phyloP scores from a whole-genome alignment of 1,140 invertebrate genomes.

The Leptinotarsa lineolata region DNA sequence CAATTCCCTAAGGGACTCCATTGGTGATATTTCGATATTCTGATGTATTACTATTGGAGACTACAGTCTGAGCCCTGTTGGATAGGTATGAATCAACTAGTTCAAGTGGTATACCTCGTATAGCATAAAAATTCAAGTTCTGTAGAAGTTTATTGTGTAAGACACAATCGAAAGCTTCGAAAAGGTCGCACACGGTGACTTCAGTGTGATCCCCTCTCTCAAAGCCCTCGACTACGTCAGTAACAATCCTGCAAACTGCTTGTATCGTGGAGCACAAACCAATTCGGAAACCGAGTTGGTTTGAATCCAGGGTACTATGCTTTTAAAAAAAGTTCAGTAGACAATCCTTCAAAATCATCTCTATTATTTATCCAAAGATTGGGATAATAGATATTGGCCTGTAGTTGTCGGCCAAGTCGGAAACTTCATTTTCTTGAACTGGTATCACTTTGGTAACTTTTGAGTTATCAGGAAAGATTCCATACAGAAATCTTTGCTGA shows the following conservation, averaged over 20 bases:
- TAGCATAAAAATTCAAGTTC: not conserved
- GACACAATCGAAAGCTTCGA: not conserved
- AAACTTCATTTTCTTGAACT: constrained; percentile 35
- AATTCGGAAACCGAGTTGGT: constrained; percentile 4
- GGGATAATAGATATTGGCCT: constrained; percentile 35
- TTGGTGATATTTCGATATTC: constrained; percentile 9
- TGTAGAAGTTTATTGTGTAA: constrained; percentile 5
- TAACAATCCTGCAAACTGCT: not conserved
- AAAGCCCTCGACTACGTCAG: not conserved
- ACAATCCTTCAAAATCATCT: constrained; percentile 33
- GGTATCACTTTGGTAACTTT: constrained; percentile 37
- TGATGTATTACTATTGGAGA: not conserved
- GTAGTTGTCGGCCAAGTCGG: constrained; percentile 27
- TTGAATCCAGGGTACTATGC: constrained; percentile 27
- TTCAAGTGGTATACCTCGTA: not conserved
- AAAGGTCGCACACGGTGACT: not conserved
- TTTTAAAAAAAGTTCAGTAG: constrained; percentile 32
- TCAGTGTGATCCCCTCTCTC: not conserved
- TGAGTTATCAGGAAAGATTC: constrained; percentile 33
- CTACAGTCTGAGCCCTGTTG: not conserved
- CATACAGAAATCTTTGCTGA: too few species aligned
- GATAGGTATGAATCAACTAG: constrained; percentile 2
- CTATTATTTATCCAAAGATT: constrained; percentile 38
- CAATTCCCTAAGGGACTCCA: not conserved
- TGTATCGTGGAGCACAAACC: not conserved